Base-by-base conservation (phyloP, 2,888 invertebrate genomes). In the Bhutanitis thaidina region DNA sequence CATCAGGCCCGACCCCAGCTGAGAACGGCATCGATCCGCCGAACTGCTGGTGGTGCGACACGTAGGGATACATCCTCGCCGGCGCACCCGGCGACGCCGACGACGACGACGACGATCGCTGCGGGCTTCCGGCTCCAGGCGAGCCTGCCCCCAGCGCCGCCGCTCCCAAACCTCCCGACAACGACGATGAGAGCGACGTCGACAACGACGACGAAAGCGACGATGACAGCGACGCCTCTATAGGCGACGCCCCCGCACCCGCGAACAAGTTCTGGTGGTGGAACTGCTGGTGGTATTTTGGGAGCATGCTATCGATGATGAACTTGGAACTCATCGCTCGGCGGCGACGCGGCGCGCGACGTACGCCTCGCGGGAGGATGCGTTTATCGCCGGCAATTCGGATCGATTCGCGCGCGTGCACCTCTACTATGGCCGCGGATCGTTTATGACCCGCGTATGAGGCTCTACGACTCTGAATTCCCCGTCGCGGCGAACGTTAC, bases 281-380 rank as follows among this genome's bases (percentile, higher is more conserved):
- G 84, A 94, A 94, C 86, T 91, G 91, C 86, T 91, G 92, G 82
- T 91, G 96, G 92, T 97, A 97, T 93, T 97, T 97, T 77, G 97
- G 97, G 91, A 97, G 95, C 96, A 97, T 97, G 93, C 96, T 96
- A 95, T 97, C 97, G 92, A 97, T 95, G 93, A 96, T 96, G 93
- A 97, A 97, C 94, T 97, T 97, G 93, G 96, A 96, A 93, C 94
- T 96, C 97, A 97, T 97, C 93, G 94, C 94, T 91, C 91, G 86
- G 85, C 80, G 80, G 80, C 84, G 85, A 84, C 85, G 87, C 87
- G 84, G 83, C 84, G 83, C 89, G 89, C 88, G 89, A 85, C 87
- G 89, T 77, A 83, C 86, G 87, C 86, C 85, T 84, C 85, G 85
- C 85, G 84, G 81, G 83, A 86, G 80, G 52, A 86, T 85, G 84